Percentiles rank a stretch among this genome's conserved stretches.
Conservation (phyloP, 2,888 invertebrate species). For the Capitulum mitella region DNA sequence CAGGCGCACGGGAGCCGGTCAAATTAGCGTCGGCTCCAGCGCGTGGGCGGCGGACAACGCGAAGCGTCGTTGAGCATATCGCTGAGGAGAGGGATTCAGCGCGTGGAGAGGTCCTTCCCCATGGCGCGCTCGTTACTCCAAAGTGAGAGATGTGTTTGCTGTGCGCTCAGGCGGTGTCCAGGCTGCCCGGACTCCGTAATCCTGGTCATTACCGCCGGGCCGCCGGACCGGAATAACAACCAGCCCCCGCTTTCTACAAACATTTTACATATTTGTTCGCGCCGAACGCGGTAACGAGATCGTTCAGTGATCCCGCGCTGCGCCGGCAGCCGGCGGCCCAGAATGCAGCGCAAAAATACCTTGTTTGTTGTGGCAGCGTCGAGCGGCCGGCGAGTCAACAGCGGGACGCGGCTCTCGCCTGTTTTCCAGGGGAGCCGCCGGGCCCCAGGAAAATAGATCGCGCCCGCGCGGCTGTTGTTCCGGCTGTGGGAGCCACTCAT, state of each 20-base stretch:
- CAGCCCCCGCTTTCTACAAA: background rate
- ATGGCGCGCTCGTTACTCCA: background rate
- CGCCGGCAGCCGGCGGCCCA: background rate
- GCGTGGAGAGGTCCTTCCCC: background rate
- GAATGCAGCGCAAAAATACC: background rate
- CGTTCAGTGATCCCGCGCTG: background rate
- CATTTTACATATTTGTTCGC: constrained; percentile 14
- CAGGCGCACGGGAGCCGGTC: no score
- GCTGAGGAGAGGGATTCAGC: background rate
- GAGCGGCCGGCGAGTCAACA: background rate
- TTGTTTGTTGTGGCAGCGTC: constrained; percentile 15
- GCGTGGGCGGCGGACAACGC: background rate
- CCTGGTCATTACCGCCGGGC: background rate
- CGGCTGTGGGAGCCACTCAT: background rate
- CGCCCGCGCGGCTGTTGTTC: background rate
- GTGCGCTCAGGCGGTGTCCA: background rate
- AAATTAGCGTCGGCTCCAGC: background rate
- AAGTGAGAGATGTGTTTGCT: background rate
- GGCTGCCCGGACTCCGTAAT: no score
- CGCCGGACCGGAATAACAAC: background rate
- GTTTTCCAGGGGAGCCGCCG: background rate
- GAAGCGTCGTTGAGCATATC: background rate
- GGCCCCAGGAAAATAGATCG: background rate
- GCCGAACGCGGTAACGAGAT: background rate
- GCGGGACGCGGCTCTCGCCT: background rate